Base-by-base conservation (phyloP, 2,113 vertebrate genomes). In the Neofelis nebulosa region DNA sequence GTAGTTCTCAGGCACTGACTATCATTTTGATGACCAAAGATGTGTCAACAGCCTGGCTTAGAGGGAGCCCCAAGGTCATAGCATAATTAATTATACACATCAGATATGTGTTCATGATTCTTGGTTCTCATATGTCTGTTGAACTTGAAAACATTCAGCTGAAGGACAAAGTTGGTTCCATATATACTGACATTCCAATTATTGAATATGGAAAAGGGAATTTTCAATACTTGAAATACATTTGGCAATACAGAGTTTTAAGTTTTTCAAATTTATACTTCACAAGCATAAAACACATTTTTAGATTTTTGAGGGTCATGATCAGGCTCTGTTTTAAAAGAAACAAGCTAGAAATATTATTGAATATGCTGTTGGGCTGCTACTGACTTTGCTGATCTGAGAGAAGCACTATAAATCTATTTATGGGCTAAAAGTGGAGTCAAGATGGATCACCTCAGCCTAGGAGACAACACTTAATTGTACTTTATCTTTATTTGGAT, bases 401-500 rank as follows among this genome's bases (percentile, higher is more conserved):
- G 41, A 89, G 81, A 81, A 11, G 52, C 2, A 23, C 12, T 0
- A 0, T 9, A 66, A 31, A 38, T 91, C 68, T 61, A 16, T 85
- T 68, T 74, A 13, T 66, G 45, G 52, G 71, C 76, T 55, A 13
- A n/a, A 89, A 61, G 11, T n/a, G 38, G 68, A 85, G 69, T 61
- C 45, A 50, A 8, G 63, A 85, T 78, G 86, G 66, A 89, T 88
- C 23, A 15, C 55, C 31, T 74, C 63, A 38, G 48, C 38, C 86
- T 61, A 4, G 79, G 52, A 81, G 61, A 65, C 38, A 82, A 15
- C n/a, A 16, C 84, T 89, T 83, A 55, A 68, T 91, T 79, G n/a
- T 79, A 21, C 71, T 96, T 98, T 95, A 48, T 96, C 96, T 95
- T 93, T 92, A 83, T 92, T 97, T 83, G 87, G 68, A 12, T 89